Evolutionary conservation across 2,113 vertebrate species (phyloP).

Genomic region (Ornithorhynchus anatinus): DNA sequence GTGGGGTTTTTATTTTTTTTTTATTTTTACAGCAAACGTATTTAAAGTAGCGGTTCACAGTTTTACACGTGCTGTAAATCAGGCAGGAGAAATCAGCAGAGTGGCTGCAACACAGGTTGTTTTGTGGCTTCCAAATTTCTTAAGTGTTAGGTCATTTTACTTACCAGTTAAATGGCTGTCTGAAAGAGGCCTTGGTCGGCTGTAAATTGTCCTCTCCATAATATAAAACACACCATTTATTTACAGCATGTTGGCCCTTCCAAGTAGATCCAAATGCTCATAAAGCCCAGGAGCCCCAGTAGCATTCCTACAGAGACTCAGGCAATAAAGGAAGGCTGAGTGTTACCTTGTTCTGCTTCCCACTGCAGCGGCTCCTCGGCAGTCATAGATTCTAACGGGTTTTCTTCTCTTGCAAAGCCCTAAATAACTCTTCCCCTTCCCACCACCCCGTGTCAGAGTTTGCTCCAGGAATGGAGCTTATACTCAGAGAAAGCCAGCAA

Average conservation of each 20-base stretch:
- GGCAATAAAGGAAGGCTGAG: constrained; percentile 56
- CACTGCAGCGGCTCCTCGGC: constrained; percentile 37
- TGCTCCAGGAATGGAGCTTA: background rate
- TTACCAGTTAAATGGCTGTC: constrained; percentile 72
- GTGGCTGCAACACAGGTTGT: constrained; percentile 31
- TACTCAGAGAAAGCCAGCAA: background rate
- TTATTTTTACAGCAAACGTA: constrained; percentile 46
- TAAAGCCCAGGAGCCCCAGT: constrained; percentile 64
- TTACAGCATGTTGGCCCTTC: constrained; percentile 58
- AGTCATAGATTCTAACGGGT: constrained; percentile 46
- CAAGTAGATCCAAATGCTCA: constrained; percentile 62
- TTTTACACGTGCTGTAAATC: constrained; percentile 58
- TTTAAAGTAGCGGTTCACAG: constrained; percentile 51
- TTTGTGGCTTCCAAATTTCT: constrained; percentile 71
- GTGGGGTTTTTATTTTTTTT: constrained; percentile 31
- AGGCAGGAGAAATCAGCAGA: constrained; percentile 29
- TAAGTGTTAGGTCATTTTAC: constrained; percentile 75
- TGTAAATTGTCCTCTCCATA: constrained; percentile 70
- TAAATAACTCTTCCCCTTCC: background rate
- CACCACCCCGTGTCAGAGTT: background rate
- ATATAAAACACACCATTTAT: constrained; percentile 73
- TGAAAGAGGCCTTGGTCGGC: constrained; percentile 58
- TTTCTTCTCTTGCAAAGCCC: constrained; percentile 49
- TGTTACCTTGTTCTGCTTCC: constrained; percentile 33
- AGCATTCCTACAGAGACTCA: constrained; percentile 58